Evolutionary conservation across 2,113 vertebrate genomes (phyloP), one percentile per base, ranked within the genome.

Genomic region (Delphinapterus leucas): DNA sequence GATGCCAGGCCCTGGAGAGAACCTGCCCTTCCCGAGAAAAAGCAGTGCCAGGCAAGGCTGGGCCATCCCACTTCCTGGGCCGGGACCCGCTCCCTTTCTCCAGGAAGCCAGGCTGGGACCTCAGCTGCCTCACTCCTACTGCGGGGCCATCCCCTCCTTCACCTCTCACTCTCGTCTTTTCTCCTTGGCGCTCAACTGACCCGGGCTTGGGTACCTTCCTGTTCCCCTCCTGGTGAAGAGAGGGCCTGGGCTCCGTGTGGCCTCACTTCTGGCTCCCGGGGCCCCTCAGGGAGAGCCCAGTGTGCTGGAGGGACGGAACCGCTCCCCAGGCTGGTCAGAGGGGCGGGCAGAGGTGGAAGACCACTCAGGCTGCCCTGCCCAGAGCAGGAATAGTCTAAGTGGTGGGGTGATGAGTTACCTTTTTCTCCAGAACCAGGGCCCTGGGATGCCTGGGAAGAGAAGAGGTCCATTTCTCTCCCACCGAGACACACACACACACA

Each of bases 251-350:
- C 17, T 70, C 36, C 9, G 8, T 21, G 33, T 25, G 28, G 12
- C 61, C 71, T 82, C 60, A 41, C 21, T 3, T 49, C 38, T 38
- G 71, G 20, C 70, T 83, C 76, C 41, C 11, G 28, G 47, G 9
- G 6, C 3, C 18, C 55, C 60, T 71, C n/a, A 3, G 21, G 55
- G 65, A 61, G 14, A 88, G 10, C 25, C n/a, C 71, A 31, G 15
- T 12, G 13, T 38, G 28, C 81, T 5, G 8, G 23, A 55, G 49
- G 12, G 47, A 60, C 14, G 13, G 20, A 17, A 36, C 6, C 53
- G 3, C 7, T 1, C 1, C 38, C 8, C 1, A 1, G 1, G 26
- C 36, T 18, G 49, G 25, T 58, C 36, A 68, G 55, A 86, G 31
- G n/a, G 17, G 18, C 41, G 1, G 28, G 15, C 20, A 41, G 6